A percentile compares a stretch with the other conserved stretches of the same genome.
phyloP scores from a whole-genome alignment of 2,888 invertebrate genomes.

The Dorcus hopei region DNA sequence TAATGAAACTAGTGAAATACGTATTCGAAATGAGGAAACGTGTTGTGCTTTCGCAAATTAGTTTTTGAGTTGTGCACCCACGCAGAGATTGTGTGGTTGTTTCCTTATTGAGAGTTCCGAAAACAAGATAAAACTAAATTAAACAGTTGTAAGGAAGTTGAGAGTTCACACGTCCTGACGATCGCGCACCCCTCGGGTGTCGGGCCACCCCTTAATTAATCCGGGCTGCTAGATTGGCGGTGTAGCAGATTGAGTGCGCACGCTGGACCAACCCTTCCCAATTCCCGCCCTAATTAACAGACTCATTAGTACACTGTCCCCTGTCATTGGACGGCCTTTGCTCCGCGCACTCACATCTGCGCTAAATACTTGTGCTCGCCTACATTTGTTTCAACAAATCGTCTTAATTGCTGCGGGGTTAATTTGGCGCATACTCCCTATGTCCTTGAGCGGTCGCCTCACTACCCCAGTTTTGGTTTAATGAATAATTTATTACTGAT shows the following conservation, averaged over 20 bases:
- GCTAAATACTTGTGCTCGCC: slow-evolving; percentile 3
- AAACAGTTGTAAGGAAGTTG: not conserved
- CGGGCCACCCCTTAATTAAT: slow-evolving; percentile 48
- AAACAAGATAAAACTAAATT: no score
- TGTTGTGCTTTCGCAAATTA: no score
- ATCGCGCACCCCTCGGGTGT: slow-evolving; percentile 18
- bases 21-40: no score
- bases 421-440: slow-evolving; percentile 13
- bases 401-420: slow-evolving; percentile 14
- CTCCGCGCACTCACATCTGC: slow-evolving; percentile 7
- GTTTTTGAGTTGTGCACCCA: no score
- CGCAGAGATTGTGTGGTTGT: no score
- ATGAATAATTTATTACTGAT: no score
- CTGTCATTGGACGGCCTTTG: slow-evolving; percentile 23
- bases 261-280: slow-evolving; percentile 47
- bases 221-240: slow-evolving; percentile 43
- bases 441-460: not conserved
- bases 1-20: no score
- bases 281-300: slow-evolving; percentile 47
- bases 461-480: no score
- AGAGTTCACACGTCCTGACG: slow-evolving; percentile 16
- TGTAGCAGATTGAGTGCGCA: slow-evolving; percentile 42
- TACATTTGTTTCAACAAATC: slow-evolving; percentile 9
- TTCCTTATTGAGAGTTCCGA: no score
- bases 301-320: slow-evolving; percentile 36